phyloP scores from a whole-genome alignment of 1,140 invertebrate genomes.

The Drosophila ananassae region DNA sequence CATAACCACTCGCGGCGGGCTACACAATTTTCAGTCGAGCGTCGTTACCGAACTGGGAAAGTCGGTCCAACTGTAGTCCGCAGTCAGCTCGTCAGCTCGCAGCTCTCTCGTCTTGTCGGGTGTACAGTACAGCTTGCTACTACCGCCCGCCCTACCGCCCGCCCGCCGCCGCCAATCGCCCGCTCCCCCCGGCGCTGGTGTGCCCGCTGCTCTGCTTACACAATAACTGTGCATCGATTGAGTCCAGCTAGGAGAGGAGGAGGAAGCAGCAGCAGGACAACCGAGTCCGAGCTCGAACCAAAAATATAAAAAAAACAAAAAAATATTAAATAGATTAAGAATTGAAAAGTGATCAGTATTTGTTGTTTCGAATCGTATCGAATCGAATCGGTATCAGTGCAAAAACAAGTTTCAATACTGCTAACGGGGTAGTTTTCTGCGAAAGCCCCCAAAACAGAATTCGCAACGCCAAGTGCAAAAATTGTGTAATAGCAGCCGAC shows the following conservation, averaged over 20 bases:
- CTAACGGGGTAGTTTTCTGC: constrained; percentile 73
- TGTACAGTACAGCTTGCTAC: constrained; percentile 79
- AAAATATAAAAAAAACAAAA: constrained; percentile 21
- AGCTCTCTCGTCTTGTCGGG: constrained; percentile 80
- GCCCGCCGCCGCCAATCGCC: constrained; percentile 52
- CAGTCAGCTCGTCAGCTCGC: constrained; percentile 11
- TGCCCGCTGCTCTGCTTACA: constrained; percentile 73
- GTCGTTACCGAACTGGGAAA: constrained; percentile 83
- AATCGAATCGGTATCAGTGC: constrained; percentile 54
- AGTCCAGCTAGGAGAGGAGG: constrained; percentile 68
- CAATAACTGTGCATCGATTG: constrained; percentile 82
- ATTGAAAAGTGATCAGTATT: constrained; percentile 58
- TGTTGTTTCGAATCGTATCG: constrained; percentile 53
- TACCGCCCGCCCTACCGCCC: constrained; percentile 52
- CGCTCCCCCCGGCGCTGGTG: constrained; percentile 70
- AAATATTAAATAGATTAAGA: constrained; percentile 1
- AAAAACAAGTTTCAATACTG: constrained; percentile 65
- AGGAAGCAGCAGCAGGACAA: constrained; percentile 68
- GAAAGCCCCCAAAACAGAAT: constrained; percentile 65
- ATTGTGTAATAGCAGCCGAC: constrained; percentile 75
- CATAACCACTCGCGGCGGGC: constrained; percentile 81
- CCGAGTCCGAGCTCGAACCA: constrained; percentile 11
- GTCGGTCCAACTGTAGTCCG: constrained; percentile 73
- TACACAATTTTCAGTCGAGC: constrained; percentile 83
- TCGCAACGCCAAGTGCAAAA: constrained; percentile 66